Conservation (phyloP, 2,797 vertebrate species). For the Cynopterus sphinx region DNA sequence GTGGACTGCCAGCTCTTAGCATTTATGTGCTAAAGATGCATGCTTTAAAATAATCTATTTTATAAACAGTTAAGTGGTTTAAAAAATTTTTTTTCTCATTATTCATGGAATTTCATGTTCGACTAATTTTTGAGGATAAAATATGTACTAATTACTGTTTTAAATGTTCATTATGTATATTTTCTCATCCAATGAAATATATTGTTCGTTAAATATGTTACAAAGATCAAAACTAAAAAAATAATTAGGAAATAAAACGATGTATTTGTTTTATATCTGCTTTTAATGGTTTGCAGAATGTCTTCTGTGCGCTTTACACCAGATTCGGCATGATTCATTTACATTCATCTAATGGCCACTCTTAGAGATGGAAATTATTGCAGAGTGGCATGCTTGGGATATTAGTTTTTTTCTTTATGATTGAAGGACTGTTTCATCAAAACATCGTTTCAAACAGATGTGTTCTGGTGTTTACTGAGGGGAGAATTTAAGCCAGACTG, state of each 20-base stretch:
- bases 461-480: slow-evolving; percentile 55
- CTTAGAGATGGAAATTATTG: slow-evolving; percentile 11
- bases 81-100: slow-evolving; percentile 32
- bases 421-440: slow-evolving; percentile 57
- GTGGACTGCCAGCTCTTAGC: background rate
- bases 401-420: slow-evolving; percentile 51
- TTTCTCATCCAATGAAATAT: slow-evolving; percentile 5
- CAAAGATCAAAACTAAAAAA: background rate
- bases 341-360: background rate
- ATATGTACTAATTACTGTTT: background rate
- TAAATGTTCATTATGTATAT: background rate
- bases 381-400: background rate
- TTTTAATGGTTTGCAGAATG: background rate
- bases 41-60: background rate
- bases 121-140: slow-evolving; percentile 41
- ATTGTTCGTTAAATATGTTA: background rate
- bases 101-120: slow-evolving; percentile 38
- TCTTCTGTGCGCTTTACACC: background rate
- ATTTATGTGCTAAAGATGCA: slow-evolving; percentile 39
- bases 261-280: background rate
- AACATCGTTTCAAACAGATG: slow-evolving; percentile 65
- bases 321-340: slow-evolving; percentile 9
- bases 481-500: slow-evolving; percentile 47
- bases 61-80: slow-evolving; percentile 28
- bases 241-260: background rate